Base-by-base conservation (phyloP, 2,888 invertebrate genomes). In the Drosophila lacicola region DNA sequence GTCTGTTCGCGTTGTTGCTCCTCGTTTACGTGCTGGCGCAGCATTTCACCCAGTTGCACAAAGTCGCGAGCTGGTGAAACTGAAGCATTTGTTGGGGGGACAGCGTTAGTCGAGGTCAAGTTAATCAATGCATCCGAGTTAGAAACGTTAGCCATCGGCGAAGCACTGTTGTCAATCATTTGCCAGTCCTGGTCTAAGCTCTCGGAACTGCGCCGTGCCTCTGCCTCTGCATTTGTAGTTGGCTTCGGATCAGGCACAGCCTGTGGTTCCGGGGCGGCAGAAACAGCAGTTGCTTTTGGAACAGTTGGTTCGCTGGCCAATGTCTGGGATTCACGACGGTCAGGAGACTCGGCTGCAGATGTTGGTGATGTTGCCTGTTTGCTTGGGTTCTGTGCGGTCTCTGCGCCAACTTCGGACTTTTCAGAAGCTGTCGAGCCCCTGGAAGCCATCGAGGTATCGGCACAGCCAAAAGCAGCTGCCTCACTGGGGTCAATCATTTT, bases 401-500 rank as follows among this genome's bases (percentile, higher is more conserved):
- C 55, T n/a, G 44, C 13, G 6, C 29, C 46, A 67, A 54, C 37
- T 60, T 63, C 63, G 9, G 71, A n/a, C 8, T 62, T 54, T 14
- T 47, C 50, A 8, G 70, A 42, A 47, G 29, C 51, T 21, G 71
- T 11, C 0, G 74, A 74, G 21, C 4, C 25, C 42, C 9, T 37
- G 5, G 78, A 63, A 1, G 45, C 17, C 69, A 69, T 64, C 13
- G 80, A 64, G 0, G 53, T 63, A 8, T 72, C 80, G 9, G 64
- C 53, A 41, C 47, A 62, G 2, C 78, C 74, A 41, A 74, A 73
- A 10, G 78, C 57, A 44, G 74, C 78, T 33, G 61, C 57, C 29
- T 89, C 90, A 46, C 78, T 71, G 3, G 92, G 92, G 73, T 91
- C 92, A 21, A 92, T 78, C 73, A 92, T 90, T 77, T 92, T 92